phyloP scores from a whole-genome alignment of 1,140 invertebrate species.

The Ceratosolen solmsi region DNA sequence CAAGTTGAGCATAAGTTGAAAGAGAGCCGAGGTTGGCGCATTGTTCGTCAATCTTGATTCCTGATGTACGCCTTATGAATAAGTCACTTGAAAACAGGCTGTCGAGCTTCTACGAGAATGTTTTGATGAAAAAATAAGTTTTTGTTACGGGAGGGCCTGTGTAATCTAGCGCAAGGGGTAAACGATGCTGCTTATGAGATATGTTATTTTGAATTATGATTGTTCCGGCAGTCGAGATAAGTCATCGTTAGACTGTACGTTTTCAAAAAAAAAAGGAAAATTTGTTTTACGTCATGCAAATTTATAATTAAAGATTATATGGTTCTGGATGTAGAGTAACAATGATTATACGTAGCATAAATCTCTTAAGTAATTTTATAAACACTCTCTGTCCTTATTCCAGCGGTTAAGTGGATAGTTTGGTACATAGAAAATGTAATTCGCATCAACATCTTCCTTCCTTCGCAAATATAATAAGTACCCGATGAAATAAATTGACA shows the following conservation, averaged over 20 bases:
- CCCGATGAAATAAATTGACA: constrained; percentile 3
- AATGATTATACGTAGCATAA: constrained; percentile 1
- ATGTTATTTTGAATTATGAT: constrained; percentile 17
- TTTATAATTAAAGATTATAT: constrained; percentile 3
- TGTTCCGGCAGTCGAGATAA: constrained; percentile 16
- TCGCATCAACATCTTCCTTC: not conserved
- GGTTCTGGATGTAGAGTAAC: not conserved
- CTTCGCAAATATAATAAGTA: not conserved
- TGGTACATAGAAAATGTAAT: constrained; percentile 2
- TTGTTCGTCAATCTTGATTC: constrained; percentile 38
- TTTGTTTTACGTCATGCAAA: not conserved
- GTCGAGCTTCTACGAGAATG: not conserved
- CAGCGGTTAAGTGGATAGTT: constrained; percentile 3
- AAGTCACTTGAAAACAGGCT: too few species aligned
- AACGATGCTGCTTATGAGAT: not conserved
- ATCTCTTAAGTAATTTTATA: constrained; percentile 22
- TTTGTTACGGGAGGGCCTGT: not conserved
- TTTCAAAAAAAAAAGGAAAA: not conserved
- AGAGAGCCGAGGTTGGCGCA: constrained; percentile 2
- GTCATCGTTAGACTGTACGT: not conserved
- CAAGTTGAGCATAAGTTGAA: not conserved
- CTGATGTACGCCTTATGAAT: constrained; percentile 9
- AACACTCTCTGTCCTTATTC: constrained; percentile 2
- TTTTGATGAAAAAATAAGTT: constrained; percentile 27
- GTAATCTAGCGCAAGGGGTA: not conserved